Evolutionary conservation across 1,140 invertebrate genomes (phyloP), one percentile per base, ranked within the genome.

Genomic region (Camponotus vicinus): DNA sequence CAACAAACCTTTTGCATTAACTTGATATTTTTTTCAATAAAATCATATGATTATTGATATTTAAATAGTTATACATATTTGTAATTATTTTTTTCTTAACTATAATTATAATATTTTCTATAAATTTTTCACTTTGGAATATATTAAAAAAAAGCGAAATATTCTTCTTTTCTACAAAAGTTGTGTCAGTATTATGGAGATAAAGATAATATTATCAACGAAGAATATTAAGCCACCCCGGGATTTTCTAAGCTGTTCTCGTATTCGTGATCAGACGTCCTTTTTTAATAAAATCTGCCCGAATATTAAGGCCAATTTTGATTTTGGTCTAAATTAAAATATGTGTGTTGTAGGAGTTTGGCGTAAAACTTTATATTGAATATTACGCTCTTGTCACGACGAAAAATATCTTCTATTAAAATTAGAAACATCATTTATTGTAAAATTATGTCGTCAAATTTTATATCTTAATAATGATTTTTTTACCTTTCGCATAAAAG

Each of bases 281-380:
- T 80, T 37, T 9, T 55, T 57, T 9, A 42, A 3, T 42, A 18
- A 77, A 64, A 77, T 5, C 3, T 27, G n/a, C 8, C 55, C 21
- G n/a, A 78, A 78, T 75, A 42, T 3, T 9, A 49, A 49, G 21
- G 77, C 18, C 45, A 15, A 80, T 15, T 27, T 27, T 27, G 4
- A 45, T 71, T 18, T 40, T 21, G 71, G 88, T 79, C 92, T 93
- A 94, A 88, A 91, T 94, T 93, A 90, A 95, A 95, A 94, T 94
- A 94, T 94, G 94, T 94, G 86, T 89, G 82, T 89, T 76, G 86
- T 88, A 92, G 92, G 90, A 88, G 92, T 87, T 89, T 86, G 37
- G 49, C 63, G 49, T 52, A n/a, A 37, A 73, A 61, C 42, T 45
- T n/a, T 59, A 69, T 82, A 18, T 49, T 75, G 63, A 45, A 69